Evolutionary conservation across 53 echinoderm and acorn worm species (phyloP).

Genomic region (Hippasteria phrygiana): DNA sequence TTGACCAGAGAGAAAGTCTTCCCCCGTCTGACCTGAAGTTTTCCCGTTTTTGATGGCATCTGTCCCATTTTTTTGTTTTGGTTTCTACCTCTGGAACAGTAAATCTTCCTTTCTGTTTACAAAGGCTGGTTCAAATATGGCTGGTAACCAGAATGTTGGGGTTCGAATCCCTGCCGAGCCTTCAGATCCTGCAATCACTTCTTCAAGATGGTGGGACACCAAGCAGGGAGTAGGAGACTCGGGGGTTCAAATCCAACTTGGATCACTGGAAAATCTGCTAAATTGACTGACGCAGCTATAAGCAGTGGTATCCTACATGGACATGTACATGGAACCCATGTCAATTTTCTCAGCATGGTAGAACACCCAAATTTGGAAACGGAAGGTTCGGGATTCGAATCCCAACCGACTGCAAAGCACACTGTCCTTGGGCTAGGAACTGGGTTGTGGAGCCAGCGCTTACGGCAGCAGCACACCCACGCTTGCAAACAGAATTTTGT

Average conservation of each 20-base stretch:
- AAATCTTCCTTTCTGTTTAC: background rate
- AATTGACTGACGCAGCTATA: too few species aligned
- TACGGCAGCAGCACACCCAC: too few species aligned
- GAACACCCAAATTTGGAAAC: background rate
- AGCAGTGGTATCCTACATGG: too few species aligned
- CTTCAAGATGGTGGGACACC: background rate
- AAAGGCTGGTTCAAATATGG: background rate
- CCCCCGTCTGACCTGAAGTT: slow-evolving; percentile 22
- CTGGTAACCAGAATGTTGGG: background rate
- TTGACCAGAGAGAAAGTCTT: slow-evolving; percentile 53
- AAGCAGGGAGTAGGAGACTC: too few species aligned
- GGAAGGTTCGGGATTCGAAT: background rate
- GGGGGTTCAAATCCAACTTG: slow-evolving; percentile 15
- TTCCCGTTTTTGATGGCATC: background rate
- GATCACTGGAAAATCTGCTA: background rate
- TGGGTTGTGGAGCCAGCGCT: too few species aligned
- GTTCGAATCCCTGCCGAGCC: background rate
- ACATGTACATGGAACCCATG: too few species aligned
- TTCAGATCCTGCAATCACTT: background rate
- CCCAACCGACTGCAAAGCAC: too few species aligned
- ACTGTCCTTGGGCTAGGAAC: too few species aligned
- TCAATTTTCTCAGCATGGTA: too few species aligned
- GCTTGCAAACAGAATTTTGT: too few species aligned
- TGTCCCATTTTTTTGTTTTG: slow-evolving; percentile 28
- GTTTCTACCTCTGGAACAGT: too few species aligned